These are phyloP conservation scores for Takifugu ocellatus DNA, from an alignment of 2,797 vertebrate genomes.

Conservation along the genomic window DNA sequence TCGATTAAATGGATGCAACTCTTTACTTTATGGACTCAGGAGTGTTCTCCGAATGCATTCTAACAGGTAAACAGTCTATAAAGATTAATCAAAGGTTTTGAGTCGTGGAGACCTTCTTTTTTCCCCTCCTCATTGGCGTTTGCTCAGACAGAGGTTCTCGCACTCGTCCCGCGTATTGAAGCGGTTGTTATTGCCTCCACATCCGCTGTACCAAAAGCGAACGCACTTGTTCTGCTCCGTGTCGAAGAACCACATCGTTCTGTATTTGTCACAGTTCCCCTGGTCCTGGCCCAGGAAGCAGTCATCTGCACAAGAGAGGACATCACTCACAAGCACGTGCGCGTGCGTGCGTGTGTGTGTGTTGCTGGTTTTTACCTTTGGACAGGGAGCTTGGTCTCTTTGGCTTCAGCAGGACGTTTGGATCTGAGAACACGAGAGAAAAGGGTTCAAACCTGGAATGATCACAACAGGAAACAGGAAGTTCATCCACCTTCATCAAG, in stretches of 20 bases:
- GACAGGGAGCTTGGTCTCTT: background rate
- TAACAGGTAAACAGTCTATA: background rate
- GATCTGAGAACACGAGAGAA: slow-evolving; percentile 33
- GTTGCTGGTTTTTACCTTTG: slow-evolving; percentile 40
- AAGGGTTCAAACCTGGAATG: background rate
- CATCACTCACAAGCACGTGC: background rate
- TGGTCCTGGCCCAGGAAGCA: slow-evolving; percentile 65
- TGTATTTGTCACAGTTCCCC: slow-evolving; percentile 74
- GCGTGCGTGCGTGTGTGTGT: background rate
- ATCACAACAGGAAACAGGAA: background rate
- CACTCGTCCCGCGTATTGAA: slow-evolving; percentile 78
- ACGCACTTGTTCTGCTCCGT: slow-evolving; percentile 58
- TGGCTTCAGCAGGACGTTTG: slow-evolving; percentile 4
- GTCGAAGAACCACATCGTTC: slow-evolving; percentile 80
- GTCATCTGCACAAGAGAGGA: slow-evolving; percentile 48
- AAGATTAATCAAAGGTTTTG: background rate
- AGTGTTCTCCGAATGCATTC: slow-evolving; percentile 12
- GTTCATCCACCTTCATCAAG: background rate
- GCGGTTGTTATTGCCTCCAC: slow-evolving; percentile 78
- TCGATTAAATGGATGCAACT: too few species aligned
- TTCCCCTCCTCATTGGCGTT: slow-evolving; percentile 26
- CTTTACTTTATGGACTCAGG: background rate
- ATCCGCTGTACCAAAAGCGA: slow-evolving; percentile 83
- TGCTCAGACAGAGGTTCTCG: slow-evolving; percentile 60
- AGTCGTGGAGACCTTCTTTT: accelerated